Conservation (phyloP, 2,888 invertebrate genomes). For the Neoascia interrupta region DNA sequence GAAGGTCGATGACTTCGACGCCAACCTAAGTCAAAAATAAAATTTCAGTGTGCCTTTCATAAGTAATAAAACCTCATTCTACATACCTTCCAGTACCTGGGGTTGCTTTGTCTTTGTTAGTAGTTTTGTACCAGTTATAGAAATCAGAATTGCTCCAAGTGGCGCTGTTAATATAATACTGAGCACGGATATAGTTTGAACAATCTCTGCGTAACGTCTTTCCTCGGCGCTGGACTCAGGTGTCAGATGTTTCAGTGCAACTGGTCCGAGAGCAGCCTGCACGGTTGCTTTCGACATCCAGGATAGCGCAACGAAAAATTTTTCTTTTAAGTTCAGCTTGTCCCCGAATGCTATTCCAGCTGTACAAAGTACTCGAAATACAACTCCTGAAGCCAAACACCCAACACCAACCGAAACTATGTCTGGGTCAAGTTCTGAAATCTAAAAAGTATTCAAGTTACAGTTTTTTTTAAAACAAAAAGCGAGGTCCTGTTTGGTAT, state of each 20-base stretch:
- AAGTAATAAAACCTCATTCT: background rate
- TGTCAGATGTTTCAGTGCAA: slow-evolving; percentile 85
- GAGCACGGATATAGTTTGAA: slow-evolving; percentile 88
- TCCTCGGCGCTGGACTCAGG: slow-evolving; percentile 80
- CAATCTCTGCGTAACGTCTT: slow-evolving; percentile 84
- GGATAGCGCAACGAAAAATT: slow-evolving; percentile 92
- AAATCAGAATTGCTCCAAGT: slow-evolving; percentile 89
- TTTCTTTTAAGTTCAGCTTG: slow-evolving; percentile 92
- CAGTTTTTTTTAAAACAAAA: background rate
- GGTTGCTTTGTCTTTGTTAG: slow-evolving; percentile 89
- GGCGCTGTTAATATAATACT: slow-evolving; percentile 93
- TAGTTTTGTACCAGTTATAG: slow-evolving; percentile 87
- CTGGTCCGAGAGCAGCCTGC: slow-evolving; percentile 92
- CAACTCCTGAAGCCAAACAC: slow-evolving; percentile 84
- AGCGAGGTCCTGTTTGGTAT: too few species aligned
- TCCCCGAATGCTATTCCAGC: slow-evolving; percentile 87
- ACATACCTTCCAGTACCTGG: slow-evolving; percentile 83
- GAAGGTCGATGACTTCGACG: slow-evolving; percentile 90
- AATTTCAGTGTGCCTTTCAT: background rate
- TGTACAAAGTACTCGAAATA: slow-evolving; percentile 85
- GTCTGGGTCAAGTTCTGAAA: slow-evolving; percentile 85
- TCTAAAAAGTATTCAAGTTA: slow-evolving; percentile 76
- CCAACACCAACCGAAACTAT: slow-evolving; percentile 86
- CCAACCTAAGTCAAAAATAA: slow-evolving; percentile 82
- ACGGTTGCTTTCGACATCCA: slow-evolving; percentile 99